Conservation (phyloP, 2,888 invertebrate genomes). For the Trachelus iudaicus region DNA sequence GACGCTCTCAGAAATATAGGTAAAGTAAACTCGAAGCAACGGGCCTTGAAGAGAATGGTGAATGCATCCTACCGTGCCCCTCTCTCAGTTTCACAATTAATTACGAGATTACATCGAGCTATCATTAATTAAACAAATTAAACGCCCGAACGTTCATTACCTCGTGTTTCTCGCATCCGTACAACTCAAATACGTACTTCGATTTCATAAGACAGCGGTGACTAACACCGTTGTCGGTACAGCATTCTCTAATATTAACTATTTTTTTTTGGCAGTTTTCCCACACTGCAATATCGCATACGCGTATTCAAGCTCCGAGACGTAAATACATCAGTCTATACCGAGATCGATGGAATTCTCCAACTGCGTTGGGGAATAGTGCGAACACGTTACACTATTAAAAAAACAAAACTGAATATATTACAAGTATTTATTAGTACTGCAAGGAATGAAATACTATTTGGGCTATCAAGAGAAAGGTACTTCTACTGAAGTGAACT, state of each 20-base stretch:
- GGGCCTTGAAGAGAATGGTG: slow-evolving; percentile 20
- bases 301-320: not conserved
- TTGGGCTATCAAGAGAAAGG: not conserved
- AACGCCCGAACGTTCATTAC: not conserved
- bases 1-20: slow-evolving; percentile 17
- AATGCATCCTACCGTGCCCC: not conserved
- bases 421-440: not conserved
- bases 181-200: not conserved
- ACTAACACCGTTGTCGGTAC: not conserved
- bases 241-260: not conserved
- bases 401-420: not conserved
- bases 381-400: not conserved
- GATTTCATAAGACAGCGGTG: not conserved
- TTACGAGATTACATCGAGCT: not conserved
- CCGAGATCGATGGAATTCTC: not conserved
- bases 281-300: not conserved
- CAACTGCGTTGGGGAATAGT: not conserved
- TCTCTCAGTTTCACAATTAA: not conserved
- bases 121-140: not conserved
- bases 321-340: not conserved
- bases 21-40: slow-evolving; percentile 14
- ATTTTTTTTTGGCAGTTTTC: not conserved
- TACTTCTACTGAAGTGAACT: not conserved
- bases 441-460: not conserved
- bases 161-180: not conserved